Evolutionary conservation across 1,140 invertebrate species (phyloP).

Genomic region (Drosophila punjabiensis): DNA sequence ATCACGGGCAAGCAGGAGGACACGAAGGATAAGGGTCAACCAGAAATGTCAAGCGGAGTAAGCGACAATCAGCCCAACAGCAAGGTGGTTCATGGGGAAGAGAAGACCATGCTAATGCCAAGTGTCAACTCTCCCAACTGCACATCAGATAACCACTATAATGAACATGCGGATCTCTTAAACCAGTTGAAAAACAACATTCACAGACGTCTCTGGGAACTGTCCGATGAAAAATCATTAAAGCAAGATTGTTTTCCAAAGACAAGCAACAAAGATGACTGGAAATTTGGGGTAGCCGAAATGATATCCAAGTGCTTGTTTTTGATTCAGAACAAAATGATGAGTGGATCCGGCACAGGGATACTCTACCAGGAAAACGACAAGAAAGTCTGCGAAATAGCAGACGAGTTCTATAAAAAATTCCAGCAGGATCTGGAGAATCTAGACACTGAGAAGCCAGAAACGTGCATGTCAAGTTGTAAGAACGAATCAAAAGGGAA

Average conservation of each 20-base stretch:
- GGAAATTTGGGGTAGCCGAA: slow-evolving; percentile 12
- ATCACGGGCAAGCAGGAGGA: background rate
- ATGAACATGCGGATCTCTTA: background rate
- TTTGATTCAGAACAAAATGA: background rate
- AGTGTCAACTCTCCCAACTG: no score
- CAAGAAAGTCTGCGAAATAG: background rate
- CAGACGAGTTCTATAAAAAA: background rate
- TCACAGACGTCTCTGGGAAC: background rate
- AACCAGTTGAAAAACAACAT: background rate
- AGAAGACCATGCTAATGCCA: background rate
- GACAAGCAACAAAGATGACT: background rate
- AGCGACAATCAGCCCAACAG: background rate
- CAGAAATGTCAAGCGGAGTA: background rate
- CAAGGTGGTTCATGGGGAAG: background rate
- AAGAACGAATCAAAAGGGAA: background rate
- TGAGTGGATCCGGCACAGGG: background rate
- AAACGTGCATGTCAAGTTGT: no score
- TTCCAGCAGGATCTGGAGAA: background rate
- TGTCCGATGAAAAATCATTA: background rate
- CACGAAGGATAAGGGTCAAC: background rate
- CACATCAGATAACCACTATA: background rate
- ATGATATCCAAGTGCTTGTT: slow-evolving; percentile 11
- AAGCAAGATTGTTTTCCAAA: no score
- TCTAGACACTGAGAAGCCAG: background rate
- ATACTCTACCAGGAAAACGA: background rate